phyloP scores from a whole-genome alignment of 2,113 vertebrate genomes.

The Climacteris rufus region DNA sequence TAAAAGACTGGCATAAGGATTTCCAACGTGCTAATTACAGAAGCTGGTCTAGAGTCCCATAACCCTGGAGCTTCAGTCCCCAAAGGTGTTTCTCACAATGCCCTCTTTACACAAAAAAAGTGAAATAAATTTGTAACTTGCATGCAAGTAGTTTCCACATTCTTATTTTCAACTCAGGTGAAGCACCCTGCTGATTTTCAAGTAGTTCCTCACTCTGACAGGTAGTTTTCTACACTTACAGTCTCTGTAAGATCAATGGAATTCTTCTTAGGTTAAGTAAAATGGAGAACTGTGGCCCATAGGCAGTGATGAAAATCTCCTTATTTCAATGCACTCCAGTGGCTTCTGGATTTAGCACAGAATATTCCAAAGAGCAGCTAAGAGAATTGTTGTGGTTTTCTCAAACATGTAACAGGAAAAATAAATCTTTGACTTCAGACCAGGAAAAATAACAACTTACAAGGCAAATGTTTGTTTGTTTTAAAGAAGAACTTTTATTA shows the following conservation, averaged over 20 bases:
- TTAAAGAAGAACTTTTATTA: not conserved
- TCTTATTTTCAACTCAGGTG: not conserved
- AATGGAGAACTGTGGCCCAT: not conserved
- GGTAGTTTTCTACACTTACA: not conserved
- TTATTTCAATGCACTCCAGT: not conserved
- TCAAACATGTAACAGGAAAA: not conserved
- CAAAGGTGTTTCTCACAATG: not conserved
- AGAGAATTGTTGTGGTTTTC: not conserved
- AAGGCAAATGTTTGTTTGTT: not conserved
- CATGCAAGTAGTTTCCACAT: not conserved
- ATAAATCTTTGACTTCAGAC: not conserved
- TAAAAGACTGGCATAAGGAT: not conserved
- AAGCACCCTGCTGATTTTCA: not conserved
- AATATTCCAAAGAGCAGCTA: not conserved
- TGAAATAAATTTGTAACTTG: not conserved
- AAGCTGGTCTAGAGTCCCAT: not conserved
- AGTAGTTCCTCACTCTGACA: not conserved
- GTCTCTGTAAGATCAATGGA: not conserved
- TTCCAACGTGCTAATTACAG: not conserved
- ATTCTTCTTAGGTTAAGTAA: not conserved
- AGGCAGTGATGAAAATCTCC: not conserved
- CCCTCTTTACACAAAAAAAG: not conserved
- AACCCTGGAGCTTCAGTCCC: not conserved
- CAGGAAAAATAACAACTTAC: not conserved
- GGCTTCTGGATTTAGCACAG: not conserved